phyloP scores from a whole-genome alignment of 2,888 invertebrate species.

The Euzophera pinguis region DNA sequence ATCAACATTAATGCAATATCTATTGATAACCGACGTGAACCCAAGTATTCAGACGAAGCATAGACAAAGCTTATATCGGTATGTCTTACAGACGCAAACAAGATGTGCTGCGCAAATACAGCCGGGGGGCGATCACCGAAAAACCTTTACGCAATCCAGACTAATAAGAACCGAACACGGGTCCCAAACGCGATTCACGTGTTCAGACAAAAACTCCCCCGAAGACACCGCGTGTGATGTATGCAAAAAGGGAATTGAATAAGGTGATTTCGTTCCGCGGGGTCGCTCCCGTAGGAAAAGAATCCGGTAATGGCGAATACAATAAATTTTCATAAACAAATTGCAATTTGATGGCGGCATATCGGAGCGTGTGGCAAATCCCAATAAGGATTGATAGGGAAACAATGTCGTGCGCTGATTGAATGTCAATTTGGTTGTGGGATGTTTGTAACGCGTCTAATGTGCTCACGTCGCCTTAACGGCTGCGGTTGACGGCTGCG shows the following conservation, averaged over 20 bases:
- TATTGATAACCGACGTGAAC: conserved; percentile 19
- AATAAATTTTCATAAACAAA: conserved; percentile 81
- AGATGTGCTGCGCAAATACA: conserved; percentile 15
- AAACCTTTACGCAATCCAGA: conserved; percentile 69
- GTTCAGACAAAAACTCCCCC: conserved; percentile 74
- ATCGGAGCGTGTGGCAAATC: conserved; percentile 67
- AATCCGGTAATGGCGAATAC: conserved; percentile 79
- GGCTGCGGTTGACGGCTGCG: conserved; percentile 6
- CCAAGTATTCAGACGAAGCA: conserved; percentile 41
- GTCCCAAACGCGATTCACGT: conserved; percentile 76
- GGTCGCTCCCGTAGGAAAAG: conserved; percentile 75
- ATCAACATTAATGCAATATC: too few species aligned
- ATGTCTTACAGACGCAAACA: conserved; percentile 6
- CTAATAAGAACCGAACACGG: conserved; percentile 75
- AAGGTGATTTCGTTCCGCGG: conserved; percentile 77
- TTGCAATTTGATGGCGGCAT: conserved; percentile 76
- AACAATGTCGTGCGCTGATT: conserved; percentile 77
- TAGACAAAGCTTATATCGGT: neutral
- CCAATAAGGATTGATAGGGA: conserved; percentile 78
- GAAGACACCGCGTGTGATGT: conserved; percentile 70
- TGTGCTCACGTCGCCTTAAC: conserved; percentile 11
- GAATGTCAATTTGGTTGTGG: conserved; percentile 54
- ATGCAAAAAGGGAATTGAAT: conserved; percentile 80
- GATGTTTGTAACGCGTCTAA: conserved; percentile 4
- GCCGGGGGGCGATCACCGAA: conserved; percentile 56